Percentiles rank a stretch among this genome's conserved stretches.
Conservation (phyloP, 2,113 vertebrate species). For the Procavia capensis region DNA sequence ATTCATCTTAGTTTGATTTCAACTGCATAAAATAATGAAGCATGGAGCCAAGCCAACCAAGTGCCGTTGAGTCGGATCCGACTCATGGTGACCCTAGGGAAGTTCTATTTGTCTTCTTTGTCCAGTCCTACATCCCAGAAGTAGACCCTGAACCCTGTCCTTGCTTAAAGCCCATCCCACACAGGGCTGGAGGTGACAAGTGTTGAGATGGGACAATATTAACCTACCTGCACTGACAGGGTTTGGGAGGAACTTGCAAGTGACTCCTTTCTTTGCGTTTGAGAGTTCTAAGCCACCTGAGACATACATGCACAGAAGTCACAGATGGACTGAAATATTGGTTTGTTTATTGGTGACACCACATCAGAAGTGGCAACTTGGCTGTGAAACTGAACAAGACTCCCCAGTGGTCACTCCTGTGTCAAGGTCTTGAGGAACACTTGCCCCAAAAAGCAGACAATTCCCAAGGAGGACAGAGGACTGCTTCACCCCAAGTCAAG, state of each 20-base stretch:
- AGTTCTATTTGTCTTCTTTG: not conserved
- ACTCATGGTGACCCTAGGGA: no score
- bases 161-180: not conserved
- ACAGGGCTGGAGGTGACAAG: rapidly evolving
- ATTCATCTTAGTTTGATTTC: not conserved
- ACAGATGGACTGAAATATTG: not conserved
- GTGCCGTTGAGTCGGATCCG: no score
- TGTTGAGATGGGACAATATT: no score
- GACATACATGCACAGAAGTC: not conserved
- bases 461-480: not conserved
- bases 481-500: not conserved
- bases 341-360: not conserved
- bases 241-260: not conserved
- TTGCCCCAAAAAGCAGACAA: not conserved
- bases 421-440: not conserved
- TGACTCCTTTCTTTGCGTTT: not conserved
- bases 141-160: not conserved
- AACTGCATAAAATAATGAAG: not conserved
- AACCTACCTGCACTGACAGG: not conserved
- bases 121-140: not conserved
- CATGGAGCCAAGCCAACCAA: no score
- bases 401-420: not conserved
- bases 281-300: not conserved
- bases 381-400: not conserved
- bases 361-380: not conserved